Base-by-base conservation (phyloP, 2,888 invertebrate genomes). In the Acanthosepion lycidas region DNA sequence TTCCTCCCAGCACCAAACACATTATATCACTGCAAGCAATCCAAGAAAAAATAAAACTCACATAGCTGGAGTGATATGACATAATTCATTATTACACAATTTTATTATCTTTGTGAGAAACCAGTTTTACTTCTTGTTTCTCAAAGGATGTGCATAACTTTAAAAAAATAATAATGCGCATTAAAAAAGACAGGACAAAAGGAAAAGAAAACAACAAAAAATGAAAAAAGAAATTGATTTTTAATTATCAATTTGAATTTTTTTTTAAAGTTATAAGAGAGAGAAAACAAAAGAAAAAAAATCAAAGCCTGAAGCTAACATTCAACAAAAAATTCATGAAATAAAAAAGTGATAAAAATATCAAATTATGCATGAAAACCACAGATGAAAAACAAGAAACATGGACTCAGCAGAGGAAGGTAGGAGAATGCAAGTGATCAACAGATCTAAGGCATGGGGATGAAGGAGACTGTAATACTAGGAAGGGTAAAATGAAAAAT, bases 71-170 rank as follows among this genome's bases (percentile, higher is more conserved):
- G 48, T 6, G 48, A 92, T 92, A 92, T 48, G 26, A 92, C 26
- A 23, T 92, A 92, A 15, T 51, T 92, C n/a, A 78, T 78, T 78
- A 78, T 78, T 78, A 78, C n/a, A 59, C 59, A 23, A 59, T n/a
- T n/a, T 33, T 78, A n/a, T 78, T 78, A 78, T 78, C 78, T 78
- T 78, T 78, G 78, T 33, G 78, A 78, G n/a, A 78, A 78, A 78
- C 78, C n/a, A n/a, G 78, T 78, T 78, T 78, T 33, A 33, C 15
- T n/a, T 78, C n/a, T 78, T 78, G n/a, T 4, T 78, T 9, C 18
- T 78, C 5, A 28, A 78, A 78, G 78, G 78, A 78, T n/a, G 78
- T n/a, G n/a, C 78, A 78, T 15, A n/a, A 78, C 78, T 78, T n/a
- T 15, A 78, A 28, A 78, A 78, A 78, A 15, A 20, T 59, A 20